phyloP scores from a whole-genome alignment of 2,888 invertebrate genomes.

The Ormyrus rosae region DNA sequence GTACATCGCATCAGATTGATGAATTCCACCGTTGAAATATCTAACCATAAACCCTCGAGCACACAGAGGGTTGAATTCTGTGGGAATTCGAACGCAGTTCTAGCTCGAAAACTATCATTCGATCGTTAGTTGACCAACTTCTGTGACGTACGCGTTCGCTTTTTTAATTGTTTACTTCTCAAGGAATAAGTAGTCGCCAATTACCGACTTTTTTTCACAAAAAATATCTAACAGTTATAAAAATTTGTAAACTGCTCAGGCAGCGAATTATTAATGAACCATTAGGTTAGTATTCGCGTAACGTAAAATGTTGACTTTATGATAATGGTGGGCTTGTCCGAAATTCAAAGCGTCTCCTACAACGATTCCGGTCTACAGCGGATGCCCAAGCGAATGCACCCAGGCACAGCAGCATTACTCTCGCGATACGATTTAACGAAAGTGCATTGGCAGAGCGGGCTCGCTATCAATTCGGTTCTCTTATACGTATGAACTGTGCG shows the following conservation, averaged over 20 bases:
- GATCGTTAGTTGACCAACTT: no score
- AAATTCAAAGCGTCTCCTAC: constrained; percentile 11
- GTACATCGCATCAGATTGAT: constrained; percentile 61
- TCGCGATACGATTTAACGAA: constrained; percentile 41
- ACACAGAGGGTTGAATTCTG: constrained; percentile 22
- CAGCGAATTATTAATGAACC: constrained; percentile 49
- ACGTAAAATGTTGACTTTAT: constrained; percentile 5
- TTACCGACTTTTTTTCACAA: no score
- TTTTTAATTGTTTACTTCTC: constrained; percentile 9
- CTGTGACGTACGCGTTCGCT: background rate
- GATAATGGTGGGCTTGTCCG: constrained; percentile 38
- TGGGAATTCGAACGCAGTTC: constrained; percentile 6
- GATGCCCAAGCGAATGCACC: background rate
- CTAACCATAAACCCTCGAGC: constrained; percentile 10
- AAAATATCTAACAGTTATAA: no score
- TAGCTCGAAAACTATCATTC: no score
- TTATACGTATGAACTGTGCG: background rate
- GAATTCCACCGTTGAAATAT: constrained; percentile 57
- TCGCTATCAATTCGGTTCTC: constrained; percentile 41
- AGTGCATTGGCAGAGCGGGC: constrained; percentile 32
- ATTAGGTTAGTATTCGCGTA: constrained; percentile 39
- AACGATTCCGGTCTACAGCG: background rate
- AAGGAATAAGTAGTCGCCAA: no score
- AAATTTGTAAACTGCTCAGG: constrained; percentile 38
- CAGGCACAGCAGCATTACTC: background rate